Percentiles rank a stretch among this genome's conserved stretches.
Conservation (phyloP, 1,140 invertebrate species). For the Meloidogyne exigua region DNA sequence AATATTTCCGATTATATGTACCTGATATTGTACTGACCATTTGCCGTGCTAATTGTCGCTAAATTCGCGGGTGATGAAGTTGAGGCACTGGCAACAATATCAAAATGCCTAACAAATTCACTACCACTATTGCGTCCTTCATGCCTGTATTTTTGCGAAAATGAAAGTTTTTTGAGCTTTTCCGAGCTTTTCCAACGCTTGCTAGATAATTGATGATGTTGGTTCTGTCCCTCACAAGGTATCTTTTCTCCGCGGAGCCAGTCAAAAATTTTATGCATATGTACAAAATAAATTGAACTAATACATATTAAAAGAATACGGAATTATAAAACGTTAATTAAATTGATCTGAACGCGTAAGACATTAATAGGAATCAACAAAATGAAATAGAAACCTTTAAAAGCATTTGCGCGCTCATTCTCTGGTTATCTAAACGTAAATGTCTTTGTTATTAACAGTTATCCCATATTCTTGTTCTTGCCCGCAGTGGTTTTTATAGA, state of each 20-base stretch:
- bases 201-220: neutral
- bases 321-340: too few species aligned
- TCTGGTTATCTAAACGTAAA: neutral
- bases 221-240: neutral
- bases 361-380: neutral
- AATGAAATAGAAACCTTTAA: neutral
- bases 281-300: neutral
- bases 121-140: neutral
- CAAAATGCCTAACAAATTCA: neutral
- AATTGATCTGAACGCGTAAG: too few species aligned
- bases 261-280: constrained; percentile 22
- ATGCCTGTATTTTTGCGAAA: neutral
- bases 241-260: constrained; percentile 23
- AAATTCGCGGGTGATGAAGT: neutral
- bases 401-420: neutral
- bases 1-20: neutral
- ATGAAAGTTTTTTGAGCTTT: neutral
- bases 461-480: neutral
- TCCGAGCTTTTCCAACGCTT: constrained; percentile 12
- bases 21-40: neutral
- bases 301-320: neutral
- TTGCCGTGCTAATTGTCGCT: neutral
- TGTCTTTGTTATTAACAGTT: neutral
- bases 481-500: neutral
- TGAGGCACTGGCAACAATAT: neutral